phyloP scores from a whole-genome alignment of 2,113 vertebrate genomes.

The Rhinoderma darwinii region DNA sequence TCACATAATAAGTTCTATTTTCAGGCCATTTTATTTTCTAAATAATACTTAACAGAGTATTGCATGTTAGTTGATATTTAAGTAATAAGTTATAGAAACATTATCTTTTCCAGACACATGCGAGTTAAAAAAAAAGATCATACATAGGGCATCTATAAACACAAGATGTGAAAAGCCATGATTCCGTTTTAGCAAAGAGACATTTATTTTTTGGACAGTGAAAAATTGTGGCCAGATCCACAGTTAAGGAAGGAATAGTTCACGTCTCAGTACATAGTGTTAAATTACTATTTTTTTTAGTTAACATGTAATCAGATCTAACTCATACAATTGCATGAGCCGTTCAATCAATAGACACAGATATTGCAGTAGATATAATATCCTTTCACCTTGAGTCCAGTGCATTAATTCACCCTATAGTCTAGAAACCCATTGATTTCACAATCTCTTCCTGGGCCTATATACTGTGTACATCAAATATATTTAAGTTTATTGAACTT shows the following conservation, averaged over 20 bases:
- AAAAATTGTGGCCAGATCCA: background rate
- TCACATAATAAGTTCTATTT: too few relatives aligned
- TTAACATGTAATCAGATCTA: conserved; percentile 53
- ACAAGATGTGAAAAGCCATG: background rate
- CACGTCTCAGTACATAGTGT: background rate
- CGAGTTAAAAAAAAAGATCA: too few relatives aligned
- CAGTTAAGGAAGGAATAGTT: background rate
- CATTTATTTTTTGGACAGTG: background rate
- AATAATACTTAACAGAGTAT: too few relatives aligned
- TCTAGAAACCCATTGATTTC: conserved; percentile 39
- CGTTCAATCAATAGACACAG: conserved; percentile 29
- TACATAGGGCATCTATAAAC: background rate
- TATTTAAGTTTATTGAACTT: conserved; percentile 30
- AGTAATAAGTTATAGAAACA: too few relatives aligned
- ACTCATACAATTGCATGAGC: conserved; percentile 38
- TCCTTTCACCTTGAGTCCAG: conserved; percentile 46
- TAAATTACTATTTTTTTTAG: conserved; percentile 8
- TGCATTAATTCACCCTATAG: conserved; percentile 37
- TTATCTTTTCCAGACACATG: too few relatives aligned
- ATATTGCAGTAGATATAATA: conserved; percentile 40
- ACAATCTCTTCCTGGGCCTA: background rate
- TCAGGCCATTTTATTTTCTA: too few relatives aligned
- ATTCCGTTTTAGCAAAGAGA: background rate
- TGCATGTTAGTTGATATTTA: too few relatives aligned
- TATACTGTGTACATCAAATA: conserved; percentile 20